Percentiles rank a stretch among this genome's conserved stretches.
Conservation (phyloP, 1,140 invertebrate genomes). For the Anthonomus grandis region DNA sequence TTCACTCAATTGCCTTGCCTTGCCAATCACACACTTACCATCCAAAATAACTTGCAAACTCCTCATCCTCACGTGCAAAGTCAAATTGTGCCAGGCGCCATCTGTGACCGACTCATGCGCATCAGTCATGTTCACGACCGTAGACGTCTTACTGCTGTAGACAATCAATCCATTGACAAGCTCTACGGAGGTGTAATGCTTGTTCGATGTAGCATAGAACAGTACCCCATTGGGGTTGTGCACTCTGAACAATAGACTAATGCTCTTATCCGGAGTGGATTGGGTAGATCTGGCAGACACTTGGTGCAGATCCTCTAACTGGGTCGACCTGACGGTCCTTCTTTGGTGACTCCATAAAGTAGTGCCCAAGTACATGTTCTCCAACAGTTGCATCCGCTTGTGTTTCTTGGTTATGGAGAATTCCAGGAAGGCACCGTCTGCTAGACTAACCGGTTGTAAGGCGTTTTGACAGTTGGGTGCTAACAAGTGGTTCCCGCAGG, state of each 20-base stretch:
- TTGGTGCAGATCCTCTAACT: too few relatives aligned
- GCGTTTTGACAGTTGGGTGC: constrained; percentile 77
- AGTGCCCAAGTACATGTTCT: constrained; percentile 69
- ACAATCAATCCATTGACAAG: constrained; percentile 66
- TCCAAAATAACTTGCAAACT: constrained; percentile 70
- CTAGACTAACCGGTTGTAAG: constrained; percentile 74
- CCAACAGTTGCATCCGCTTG: constrained; percentile 77
- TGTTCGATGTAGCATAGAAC: constrained; percentile 79
- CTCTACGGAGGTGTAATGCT: constrained; percentile 82
- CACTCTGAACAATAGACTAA: constrained; percentile 82
- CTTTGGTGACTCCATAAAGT: constrained; percentile 59
- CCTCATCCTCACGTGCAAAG: constrained; percentile 64
- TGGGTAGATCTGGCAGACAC: constrained; percentile 37
- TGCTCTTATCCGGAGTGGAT: constrained; percentile 58
- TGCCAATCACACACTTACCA: constrained; percentile 39
- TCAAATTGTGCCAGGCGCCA: constrained; percentile 84
- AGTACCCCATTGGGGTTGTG: constrained; percentile 71
- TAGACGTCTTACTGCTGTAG: constrained; percentile 72
- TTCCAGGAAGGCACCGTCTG: constrained; percentile 72
- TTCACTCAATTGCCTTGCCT: too few relatives aligned
- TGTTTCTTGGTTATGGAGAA: constrained; percentile 81
- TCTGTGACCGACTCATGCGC: constrained; percentile 60
- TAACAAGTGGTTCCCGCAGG: constrained; percentile 64
- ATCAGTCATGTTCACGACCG: constrained; percentile 78
- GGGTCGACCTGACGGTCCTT: constrained; percentile 8